These are phyloP conservation scores for Holcopasites calliopsidis DNA, from an alignment of 1,140 invertebrate species.

Conservation along the genomic window DNA sequence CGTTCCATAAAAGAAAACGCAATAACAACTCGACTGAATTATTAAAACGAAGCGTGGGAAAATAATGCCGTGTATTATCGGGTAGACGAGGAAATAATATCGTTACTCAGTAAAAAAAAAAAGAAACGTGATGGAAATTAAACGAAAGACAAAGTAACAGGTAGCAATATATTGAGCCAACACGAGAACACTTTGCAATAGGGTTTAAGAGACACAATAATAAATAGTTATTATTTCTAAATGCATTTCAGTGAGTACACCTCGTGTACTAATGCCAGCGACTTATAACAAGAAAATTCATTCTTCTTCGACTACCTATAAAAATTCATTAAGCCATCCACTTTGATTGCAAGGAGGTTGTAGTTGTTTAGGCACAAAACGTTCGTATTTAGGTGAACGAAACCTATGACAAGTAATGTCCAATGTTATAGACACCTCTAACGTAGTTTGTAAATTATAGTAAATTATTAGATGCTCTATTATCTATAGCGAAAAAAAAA, in stretches of 20 bases:
- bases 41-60: constrained; percentile 14
- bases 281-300: constrained; percentile 17
- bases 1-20: constrained; percentile 9
- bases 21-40: constrained; percentile 42
- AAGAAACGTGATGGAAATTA: constrained; percentile 9
- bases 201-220: constrained; percentile 50
- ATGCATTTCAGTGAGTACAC: constrained; percentile 51
- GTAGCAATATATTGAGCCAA: constrained; percentile 59
- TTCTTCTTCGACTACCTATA: constrained; percentile 38
- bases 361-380: constrained; percentile 50
- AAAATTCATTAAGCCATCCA: constrained; percentile 58
- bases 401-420: constrained; percentile 32
- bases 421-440: constrained; percentile 51
- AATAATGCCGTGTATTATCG: neutral
- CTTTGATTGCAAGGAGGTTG: constrained; percentile 45
- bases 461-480: constrained; percentile 36
- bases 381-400: constrained; percentile 49
- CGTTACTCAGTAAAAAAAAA: neutral
- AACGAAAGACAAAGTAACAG: constrained; percentile 36
- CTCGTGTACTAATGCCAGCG: constrained; percentile 23
- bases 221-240: constrained; percentile 53
- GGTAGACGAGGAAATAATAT: neutral
- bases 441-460: constrained; percentile 52
- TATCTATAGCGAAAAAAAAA: constrained; percentile 12
- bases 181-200: constrained; percentile 48